Conservation (phyloP, 2,888 invertebrate genomes). For the Syritta pipiens region DNA sequence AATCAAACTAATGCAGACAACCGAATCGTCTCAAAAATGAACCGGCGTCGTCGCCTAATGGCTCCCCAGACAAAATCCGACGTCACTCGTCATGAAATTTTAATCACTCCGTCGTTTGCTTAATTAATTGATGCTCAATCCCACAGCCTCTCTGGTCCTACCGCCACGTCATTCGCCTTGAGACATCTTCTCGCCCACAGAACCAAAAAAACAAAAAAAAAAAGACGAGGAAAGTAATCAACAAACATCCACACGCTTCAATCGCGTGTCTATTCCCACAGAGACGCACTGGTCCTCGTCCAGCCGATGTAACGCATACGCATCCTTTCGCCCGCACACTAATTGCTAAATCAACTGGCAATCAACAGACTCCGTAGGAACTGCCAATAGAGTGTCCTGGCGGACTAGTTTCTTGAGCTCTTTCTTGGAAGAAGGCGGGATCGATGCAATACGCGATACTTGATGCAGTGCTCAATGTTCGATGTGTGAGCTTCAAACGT, state of each 20-base stretch:
- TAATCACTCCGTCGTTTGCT: conserved; percentile 63
- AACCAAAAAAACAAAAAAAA: neutral
- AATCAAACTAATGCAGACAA: conserved; percentile 55
- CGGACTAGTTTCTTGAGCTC: too few species aligned
- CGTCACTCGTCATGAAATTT: conserved; percentile 55
- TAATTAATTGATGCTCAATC: conserved; percentile 50
- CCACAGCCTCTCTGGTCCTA: conserved; percentile 28
- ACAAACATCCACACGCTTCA: conserved; percentile 63
- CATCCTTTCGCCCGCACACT: conserved; percentile 61
- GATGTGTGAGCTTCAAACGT: too few species aligned
- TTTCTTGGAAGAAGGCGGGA: too few species aligned
- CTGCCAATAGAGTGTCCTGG: too few species aligned
- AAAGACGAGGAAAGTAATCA: conserved; percentile 39
- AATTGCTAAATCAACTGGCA: conserved; percentile 66
- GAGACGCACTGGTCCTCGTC: conserved; percentile 14
- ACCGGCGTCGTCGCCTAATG: conserved; percentile 48
- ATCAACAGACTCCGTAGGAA: too few species aligned
- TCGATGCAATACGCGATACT: too few species aligned
- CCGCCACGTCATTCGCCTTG: conserved; percentile 34
- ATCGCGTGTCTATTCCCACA: conserved; percentile 64
- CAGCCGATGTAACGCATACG: neutral
- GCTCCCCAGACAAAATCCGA: conserved; percentile 25
- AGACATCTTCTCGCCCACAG: conserved; percentile 9
- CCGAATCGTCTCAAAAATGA: conserved; percentile 24
- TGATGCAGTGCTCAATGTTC: too few species aligned